phyloP scores from a whole-genome alignment of 2,888 invertebrate species.

The Rhamnusium bicolor region DNA sequence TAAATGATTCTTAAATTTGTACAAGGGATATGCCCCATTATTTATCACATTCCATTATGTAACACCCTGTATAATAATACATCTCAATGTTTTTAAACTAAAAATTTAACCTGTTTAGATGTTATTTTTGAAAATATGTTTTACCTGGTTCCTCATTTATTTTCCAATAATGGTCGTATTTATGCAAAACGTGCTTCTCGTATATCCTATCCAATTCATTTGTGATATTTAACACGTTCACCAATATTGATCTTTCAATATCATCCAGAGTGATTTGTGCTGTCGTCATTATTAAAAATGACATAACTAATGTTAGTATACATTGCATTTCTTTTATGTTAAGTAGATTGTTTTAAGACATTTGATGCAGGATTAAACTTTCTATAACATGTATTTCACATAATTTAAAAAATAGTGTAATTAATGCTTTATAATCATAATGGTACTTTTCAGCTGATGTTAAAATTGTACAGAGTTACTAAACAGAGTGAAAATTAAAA shows the following conservation, averaged over 20 bases:
- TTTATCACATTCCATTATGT: no score
- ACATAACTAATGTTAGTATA: not conserved
- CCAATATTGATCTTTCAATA: not conserved
- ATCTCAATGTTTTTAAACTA: no score
- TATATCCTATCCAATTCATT: not conserved
- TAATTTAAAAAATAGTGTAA: not conserved
- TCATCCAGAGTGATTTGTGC: no score
- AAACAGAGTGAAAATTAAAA: no score
- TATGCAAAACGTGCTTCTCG: constrained; percentile 22
- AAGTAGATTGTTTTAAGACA: not conserved
- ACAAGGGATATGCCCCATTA: no score
- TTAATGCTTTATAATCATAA: not conserved
- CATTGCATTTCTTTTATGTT: not conserved
- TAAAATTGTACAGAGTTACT: not conserved
- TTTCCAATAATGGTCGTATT: constrained; percentile 16
- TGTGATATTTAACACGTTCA: not conserved
- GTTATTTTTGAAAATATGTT: not conserved
- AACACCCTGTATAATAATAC: no score
- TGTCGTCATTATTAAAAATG: no score
- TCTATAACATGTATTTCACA: no score
- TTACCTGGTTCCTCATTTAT: constrained; percentile 23
- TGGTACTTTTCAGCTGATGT: not conserved
- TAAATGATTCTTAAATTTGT: no score
- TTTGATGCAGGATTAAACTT: no score
- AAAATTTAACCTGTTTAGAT: no score